These are phyloP conservation scores for Glossosoma conforme DNA, from an alignment of 1,140 invertebrate genomes.

Conservation along the genomic window DNA sequence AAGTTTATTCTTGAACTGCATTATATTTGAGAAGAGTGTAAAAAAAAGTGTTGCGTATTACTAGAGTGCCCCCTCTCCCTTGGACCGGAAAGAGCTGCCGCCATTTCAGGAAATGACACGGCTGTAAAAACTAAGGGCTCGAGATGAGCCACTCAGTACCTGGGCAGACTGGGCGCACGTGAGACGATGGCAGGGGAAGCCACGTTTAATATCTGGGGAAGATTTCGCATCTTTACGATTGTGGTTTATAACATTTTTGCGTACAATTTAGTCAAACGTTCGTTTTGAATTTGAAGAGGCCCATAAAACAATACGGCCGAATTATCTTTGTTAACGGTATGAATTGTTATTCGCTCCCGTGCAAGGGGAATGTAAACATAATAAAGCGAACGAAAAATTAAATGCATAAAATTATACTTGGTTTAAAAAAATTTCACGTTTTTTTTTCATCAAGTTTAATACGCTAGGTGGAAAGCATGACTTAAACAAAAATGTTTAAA, in stretches of 20 bases:
- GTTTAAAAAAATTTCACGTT: too few species aligned
- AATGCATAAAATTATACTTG: too few species aligned
- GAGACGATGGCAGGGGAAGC: conserved; percentile 1
- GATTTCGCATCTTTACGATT: conserved; percentile 16
- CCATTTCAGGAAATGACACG: conserved; percentile 30
- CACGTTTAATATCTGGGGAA: conserved; percentile 4
- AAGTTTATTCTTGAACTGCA: conserved; percentile 1
- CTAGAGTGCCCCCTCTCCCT: background rate
- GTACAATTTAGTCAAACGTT: background rate
- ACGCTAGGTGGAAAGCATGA: too few species aligned
- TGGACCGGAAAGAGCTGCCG: conserved; percentile 10
- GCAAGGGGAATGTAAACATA: too few species aligned
- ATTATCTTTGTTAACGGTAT: too few species aligned
- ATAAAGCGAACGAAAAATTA: too few species aligned
- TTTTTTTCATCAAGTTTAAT: too few species aligned
- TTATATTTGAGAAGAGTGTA: conserved; percentile 5
- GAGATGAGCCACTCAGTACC: conserved; percentile 16
- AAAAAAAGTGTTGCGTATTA: conserved; percentile 4
- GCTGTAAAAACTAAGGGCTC: conserved; percentile 31
- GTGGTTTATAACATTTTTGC: conserved; percentile 2
- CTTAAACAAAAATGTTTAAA: too few species aligned
- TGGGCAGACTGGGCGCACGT: conserved; percentile 14
- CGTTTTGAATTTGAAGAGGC: background rate
- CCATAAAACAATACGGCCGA: conserved; percentile 3
- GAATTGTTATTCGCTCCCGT: too few species aligned